Evolutionary conservation across 2,888 invertebrate species (phyloP).

Genomic region (Eristalis arbustorum): DNA sequence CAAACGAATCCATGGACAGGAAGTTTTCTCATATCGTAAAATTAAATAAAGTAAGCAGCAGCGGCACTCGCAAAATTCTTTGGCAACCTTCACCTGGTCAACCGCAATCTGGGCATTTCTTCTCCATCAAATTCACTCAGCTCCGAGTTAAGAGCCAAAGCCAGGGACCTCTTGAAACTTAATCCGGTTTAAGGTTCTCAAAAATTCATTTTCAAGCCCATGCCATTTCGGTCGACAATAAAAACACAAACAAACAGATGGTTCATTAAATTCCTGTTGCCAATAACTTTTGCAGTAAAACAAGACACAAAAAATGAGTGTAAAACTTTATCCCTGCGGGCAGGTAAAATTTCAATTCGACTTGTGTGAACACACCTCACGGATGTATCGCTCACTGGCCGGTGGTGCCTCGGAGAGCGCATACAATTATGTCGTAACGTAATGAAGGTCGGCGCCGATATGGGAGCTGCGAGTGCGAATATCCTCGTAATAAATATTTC

Average conservation of each 20-base stretch:
- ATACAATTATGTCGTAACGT: conserved; percentile 22
- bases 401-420: neutral
- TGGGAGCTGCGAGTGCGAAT: neutral
- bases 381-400: neutral
- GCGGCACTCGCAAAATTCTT: neutral
- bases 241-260: neutral
- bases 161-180: neutral
- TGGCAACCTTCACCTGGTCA: neutral
- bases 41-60: neutral
- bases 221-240: neutral
- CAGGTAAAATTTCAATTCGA: conserved; percentile 22
- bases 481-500: conserved; percentile 26
- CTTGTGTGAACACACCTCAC: neutral
- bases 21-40: neutral
- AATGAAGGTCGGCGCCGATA: conserved; percentile 3
- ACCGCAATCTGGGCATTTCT: neutral
- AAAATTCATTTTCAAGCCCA: neutral
- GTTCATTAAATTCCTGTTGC: neutral
- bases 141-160: neutral
- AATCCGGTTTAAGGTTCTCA: neutral
- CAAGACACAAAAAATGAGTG: neutral
- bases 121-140: neutral
- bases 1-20: neutral
- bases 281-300: neutral
- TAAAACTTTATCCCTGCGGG: neutral